Conservation (phyloP, 2,113 vertebrate genomes). For the Pao palembangensis region DNA sequence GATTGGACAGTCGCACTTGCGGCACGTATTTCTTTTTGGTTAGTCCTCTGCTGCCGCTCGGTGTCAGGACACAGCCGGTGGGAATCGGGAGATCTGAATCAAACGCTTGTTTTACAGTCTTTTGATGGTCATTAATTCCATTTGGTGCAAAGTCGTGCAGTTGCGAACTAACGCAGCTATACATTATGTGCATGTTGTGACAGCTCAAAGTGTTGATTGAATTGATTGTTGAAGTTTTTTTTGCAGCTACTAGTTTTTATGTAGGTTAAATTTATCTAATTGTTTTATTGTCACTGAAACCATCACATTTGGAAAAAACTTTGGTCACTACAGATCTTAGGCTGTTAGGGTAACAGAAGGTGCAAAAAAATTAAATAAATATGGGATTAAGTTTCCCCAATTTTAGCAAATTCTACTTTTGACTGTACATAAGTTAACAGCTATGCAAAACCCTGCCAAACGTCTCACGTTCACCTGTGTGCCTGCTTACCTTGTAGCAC, state of each 20-base stretch:
- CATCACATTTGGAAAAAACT: too few relatives aligned
- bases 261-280: too few relatives aligned
- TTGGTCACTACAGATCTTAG: neutral
- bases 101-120: constrained; percentile 35
- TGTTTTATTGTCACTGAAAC: too few relatives aligned
- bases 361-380: too few relatives aligned
- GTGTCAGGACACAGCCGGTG: constrained; percentile 13
- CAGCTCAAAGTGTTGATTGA: too few relatives aligned
- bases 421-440: too few relatives aligned
- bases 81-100: constrained; percentile 9
- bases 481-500: constrained; percentile 71
- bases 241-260: too few relatives aligned
- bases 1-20: constrained; percentile 46
- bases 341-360: neutral
- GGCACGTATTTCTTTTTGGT: constrained; percentile 79
- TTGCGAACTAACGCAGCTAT: neutral
- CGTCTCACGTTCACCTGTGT: constrained; percentile 11
- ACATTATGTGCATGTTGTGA: too few relatives aligned
- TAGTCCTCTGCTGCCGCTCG: constrained; percentile 19
- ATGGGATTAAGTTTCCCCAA: too few relatives aligned
- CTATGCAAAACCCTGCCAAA: too few relatives aligned
- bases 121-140: constrained; percentile 36
- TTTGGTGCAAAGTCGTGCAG: constrained; percentile 33
- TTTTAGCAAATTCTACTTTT: too few relatives aligned
- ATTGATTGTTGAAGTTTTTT: too few relatives aligned